These are phyloP conservation scores for Dermochelys coriacea DNA, from an alignment of 2,797 vertebrate species.

Conservation along the genomic window DNA sequence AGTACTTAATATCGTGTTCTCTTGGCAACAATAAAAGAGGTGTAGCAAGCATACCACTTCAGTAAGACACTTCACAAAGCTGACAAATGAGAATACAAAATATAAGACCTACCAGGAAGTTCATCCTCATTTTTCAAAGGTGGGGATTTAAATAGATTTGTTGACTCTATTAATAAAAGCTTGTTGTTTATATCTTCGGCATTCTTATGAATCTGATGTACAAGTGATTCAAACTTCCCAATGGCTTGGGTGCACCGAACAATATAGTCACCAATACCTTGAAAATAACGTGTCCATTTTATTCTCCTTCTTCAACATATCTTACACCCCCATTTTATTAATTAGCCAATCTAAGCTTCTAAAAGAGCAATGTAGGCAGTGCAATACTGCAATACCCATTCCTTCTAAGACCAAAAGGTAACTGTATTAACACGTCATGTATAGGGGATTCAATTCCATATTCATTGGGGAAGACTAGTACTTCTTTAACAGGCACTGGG, in stretches of 20 bases:
- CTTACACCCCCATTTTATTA: background rate
- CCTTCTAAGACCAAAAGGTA: background rate
- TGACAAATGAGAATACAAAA: background rate
- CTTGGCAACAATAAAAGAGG: background rate
- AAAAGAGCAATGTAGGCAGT: background rate
- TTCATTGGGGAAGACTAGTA: background rate
- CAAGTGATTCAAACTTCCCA: conserved; percentile 88
- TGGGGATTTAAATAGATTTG: conserved; percentile 89
- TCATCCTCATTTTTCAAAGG: conserved; percentile 64
- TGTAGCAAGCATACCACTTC: background rate
- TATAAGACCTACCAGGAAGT: conserved; percentile 85
- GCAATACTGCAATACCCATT: background rate
- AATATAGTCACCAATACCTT: conserved; percentile 90
- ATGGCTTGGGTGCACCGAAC: conserved; percentile 79
- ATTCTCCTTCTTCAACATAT: background rate
- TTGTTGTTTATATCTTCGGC: conserved; percentile 86
- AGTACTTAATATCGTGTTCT: background rate
- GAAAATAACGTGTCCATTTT: conserved; percentile 29
- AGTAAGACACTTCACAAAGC: background rate
- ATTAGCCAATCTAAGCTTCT: background rate
- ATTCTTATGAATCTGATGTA: conserved; percentile 89
- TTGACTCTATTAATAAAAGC: conserved; percentile 84
- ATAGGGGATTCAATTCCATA: background rate
- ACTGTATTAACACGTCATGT: background rate
- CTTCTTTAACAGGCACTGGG: background rate